Evolutionary conservation across 2,797 vertebrate genomes (phyloP).

Genomic region (Cuniculus paca): DNA sequence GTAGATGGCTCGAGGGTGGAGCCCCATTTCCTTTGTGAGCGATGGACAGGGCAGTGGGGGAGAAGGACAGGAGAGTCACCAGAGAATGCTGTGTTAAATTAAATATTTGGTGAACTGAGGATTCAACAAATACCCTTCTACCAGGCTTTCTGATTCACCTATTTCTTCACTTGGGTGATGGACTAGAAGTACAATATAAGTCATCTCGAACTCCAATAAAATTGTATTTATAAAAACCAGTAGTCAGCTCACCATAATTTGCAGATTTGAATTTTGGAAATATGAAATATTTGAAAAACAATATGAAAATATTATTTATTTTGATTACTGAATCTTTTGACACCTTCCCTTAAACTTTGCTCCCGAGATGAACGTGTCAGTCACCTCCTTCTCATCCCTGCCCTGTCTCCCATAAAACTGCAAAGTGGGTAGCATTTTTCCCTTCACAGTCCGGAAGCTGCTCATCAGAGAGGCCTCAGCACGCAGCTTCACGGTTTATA

Average conservation of each 20-base stretch:
- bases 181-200: rapidly evolving
- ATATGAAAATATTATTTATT: background rate
- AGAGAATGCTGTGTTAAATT: background rate
- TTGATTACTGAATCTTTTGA: background rate
- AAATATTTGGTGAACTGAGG: background rate
- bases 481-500: background rate
- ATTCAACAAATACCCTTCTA: background rate
- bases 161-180: no score
- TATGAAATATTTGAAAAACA: no score
- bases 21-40: constrained; percentile 76
- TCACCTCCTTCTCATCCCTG: background rate
- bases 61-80: background rate
- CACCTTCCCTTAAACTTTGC: background rate
- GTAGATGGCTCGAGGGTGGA: constrained; percentile 86
- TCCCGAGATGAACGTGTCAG: background rate
- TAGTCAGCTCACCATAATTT: rapidly evolving
- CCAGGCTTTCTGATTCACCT: background rate
- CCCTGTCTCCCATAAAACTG: background rate
- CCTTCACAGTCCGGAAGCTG: background rate
- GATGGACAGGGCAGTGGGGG: rapidly evolving
- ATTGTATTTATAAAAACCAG: background rate
- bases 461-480: background rate
- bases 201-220: background rate
- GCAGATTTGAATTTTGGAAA: background rate
- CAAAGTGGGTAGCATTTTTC: background rate